These are phyloP conservation scores for Teinopalpus imperialis DNA, from an alignment of 2,888 invertebrate genomes.

Conservation along the genomic window DNA sequence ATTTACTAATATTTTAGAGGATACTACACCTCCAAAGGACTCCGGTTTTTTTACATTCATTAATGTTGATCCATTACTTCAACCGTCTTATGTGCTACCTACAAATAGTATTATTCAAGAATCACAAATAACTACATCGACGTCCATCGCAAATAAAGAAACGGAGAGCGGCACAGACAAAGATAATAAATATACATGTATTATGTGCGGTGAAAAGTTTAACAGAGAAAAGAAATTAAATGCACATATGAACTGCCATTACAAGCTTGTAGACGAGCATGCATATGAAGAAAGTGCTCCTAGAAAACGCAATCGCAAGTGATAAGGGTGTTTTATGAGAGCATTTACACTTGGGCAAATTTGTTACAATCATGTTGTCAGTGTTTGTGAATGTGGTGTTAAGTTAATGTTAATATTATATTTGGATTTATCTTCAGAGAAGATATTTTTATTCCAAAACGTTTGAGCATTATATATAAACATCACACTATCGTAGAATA, in stretches of 20 bases:
- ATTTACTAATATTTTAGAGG: slow-evolving; percentile 52
- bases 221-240: slow-evolving; percentile 68
- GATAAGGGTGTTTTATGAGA: neutral
- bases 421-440: too few relatives aligned
- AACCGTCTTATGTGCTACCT: slow-evolving; percentile 70
- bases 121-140: slow-evolving; percentile 70
- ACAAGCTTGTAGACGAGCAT: slow-evolving; percentile 64
- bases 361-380: too few relatives aligned
- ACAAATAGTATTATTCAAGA: slow-evolving; percentile 71
- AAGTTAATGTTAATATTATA: too few relatives aligned
- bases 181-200: slow-evolving; percentile 55
- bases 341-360: too few relatives aligned
- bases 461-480: too few relatives aligned
- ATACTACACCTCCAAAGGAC: slow-evolving; percentile 49
- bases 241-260: slow-evolving; percentile 68
- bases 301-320: slow-evolving; percentile 38
- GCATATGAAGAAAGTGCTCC: slow-evolving; percentile 42
- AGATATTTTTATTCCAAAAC: too few relatives aligned
- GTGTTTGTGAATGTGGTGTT: too few relatives aligned
- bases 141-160: slow-evolving; percentile 37
- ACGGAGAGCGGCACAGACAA: slow-evolving; percentile 38
- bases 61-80: slow-evolving; percentile 68
- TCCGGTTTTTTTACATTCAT: slow-evolving; percentile 67
- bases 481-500: too few relatives aligned
- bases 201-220: slow-evolving; percentile 65